Conservation (phyloP, 2,888 invertebrate genomes). For the Endomychus coccineus region DNA sequence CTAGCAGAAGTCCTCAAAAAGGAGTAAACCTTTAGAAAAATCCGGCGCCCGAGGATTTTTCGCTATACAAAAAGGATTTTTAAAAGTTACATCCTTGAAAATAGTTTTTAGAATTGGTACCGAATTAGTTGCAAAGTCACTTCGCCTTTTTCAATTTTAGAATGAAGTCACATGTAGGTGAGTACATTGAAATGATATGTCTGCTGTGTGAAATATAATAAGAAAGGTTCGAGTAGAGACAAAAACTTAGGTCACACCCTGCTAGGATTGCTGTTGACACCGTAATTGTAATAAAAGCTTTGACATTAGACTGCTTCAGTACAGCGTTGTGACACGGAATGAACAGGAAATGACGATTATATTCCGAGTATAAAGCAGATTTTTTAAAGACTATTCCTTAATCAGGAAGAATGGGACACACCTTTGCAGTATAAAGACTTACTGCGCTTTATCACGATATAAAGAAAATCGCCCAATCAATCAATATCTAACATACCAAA, state of each 20-base stretch:
- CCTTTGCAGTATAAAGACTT: conserved; percentile 39
- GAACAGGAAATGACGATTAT: conserved; percentile 39
- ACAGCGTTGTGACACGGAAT: conserved; percentile 41
- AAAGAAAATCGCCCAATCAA: conserved; percentile 30
- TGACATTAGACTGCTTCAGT: conserved; percentile 33
- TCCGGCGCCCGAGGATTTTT: too few species aligned
- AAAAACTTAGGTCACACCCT: conserved; percentile 12
- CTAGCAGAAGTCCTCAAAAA: too few species aligned
- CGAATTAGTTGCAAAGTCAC: too few species aligned
- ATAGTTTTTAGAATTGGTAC: too few species aligned
- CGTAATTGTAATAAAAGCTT: conserved; percentile 40
- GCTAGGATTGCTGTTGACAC: conserved; percentile 39
- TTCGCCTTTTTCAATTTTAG: too few species aligned
- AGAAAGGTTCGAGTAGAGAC: conserved; percentile 4
- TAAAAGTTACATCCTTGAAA: too few species aligned
- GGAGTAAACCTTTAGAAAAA: too few species aligned
- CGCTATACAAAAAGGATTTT: too few species aligned
- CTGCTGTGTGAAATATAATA: too few species aligned
- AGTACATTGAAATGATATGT: too few species aligned
- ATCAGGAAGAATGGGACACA: conserved; percentile 43
- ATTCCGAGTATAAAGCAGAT: conserved; percentile 38
- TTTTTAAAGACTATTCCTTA: conserved; percentile 36
- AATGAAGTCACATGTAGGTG: too few species aligned
- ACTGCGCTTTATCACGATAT: conserved; percentile 41
- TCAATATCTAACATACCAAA: conserved; percentile 31